Conservation (phyloP, 2,113 vertebrate species). For the Tinamus guttatus region DNA sequence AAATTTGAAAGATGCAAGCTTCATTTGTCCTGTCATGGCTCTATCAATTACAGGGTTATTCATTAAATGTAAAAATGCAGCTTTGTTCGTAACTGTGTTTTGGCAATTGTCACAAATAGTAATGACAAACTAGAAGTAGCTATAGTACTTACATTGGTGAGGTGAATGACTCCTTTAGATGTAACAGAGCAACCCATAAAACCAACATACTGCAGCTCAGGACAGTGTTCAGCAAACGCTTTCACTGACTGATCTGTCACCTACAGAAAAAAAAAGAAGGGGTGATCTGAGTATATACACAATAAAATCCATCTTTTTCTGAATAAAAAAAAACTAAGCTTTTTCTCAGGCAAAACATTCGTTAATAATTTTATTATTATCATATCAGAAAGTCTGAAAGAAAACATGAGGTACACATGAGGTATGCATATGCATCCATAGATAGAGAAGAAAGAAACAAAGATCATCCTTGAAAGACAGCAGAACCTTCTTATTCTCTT, state of each 20-base stretch:
- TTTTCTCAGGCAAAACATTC: neutral
- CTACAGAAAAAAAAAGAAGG: constrained; percentile 72
- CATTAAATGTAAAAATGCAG: neutral
- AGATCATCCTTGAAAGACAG: neutral
- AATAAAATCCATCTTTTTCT: neutral
- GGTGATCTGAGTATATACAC: neutral
- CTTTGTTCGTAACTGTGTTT: neutral
- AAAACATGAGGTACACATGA: neutral
- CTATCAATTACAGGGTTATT: neutral
- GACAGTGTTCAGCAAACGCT: constrained; percentile 95
- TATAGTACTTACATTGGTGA: constrained; percentile 89
- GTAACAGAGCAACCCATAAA: constrained; percentile 99
- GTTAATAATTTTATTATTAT: neutral
- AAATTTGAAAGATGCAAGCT: neutral
- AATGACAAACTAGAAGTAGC: neutral
- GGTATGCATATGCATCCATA: neutral
- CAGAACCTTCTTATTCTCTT: neutral
- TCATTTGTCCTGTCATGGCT: neutral
- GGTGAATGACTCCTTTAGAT: constrained; percentile 95
- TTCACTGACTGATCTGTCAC: constrained; percentile 94
- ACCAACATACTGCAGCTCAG: constrained; percentile 94
- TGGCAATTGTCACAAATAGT: neutral
- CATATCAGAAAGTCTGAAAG: neutral
- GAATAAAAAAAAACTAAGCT: neutral
- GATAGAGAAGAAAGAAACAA: neutral